phyloP scores from a whole-genome alignment of 2,888 invertebrate species.

The Agrochola litura region DNA sequence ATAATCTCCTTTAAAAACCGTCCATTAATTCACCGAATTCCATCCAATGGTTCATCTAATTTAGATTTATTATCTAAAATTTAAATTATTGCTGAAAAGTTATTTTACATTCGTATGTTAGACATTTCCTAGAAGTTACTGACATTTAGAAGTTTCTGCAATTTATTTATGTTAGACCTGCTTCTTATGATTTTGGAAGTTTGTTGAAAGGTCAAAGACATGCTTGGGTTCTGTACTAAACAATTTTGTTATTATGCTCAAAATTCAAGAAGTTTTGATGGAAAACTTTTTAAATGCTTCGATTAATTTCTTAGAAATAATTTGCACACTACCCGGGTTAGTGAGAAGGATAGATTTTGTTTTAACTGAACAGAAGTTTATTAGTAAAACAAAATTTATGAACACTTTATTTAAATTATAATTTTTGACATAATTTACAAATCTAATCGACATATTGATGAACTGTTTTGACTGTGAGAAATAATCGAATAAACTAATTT shows the following conservation, averaged over 20 bases:
- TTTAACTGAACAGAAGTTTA: background rate
- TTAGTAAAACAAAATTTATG: background rate
- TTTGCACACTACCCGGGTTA: background rate
- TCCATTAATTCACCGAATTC: too few species aligned
- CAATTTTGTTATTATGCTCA: conserved; percentile 2
- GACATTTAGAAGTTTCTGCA: background rate
- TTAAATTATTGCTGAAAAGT: too few species aligned
- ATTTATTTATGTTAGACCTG: background rate
- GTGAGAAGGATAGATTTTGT: background rate
- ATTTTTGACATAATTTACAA: too few species aligned
- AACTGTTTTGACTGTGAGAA: too few species aligned
- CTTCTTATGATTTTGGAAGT: background rate
- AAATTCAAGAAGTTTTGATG: background rate
- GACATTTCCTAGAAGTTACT: conserved; percentile 11
- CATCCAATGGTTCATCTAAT: too few species aligned
- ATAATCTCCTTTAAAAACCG: too few species aligned
- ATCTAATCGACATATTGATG: too few species aligned
- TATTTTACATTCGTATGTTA: too few species aligned
- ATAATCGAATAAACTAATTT: too few species aligned
- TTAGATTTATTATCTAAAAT: too few species aligned
- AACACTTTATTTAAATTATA: too few species aligned
- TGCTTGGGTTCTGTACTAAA: background rate
- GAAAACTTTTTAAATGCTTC: background rate
- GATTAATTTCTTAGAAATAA: background rate
- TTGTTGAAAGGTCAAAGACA: conserved; percentile 21